Percentiles rank a stretch among this genome's conserved stretches.
phyloP scores from a whole-genome alignment of 2,888 invertebrate genomes.

The Ophion costatus region DNA sequence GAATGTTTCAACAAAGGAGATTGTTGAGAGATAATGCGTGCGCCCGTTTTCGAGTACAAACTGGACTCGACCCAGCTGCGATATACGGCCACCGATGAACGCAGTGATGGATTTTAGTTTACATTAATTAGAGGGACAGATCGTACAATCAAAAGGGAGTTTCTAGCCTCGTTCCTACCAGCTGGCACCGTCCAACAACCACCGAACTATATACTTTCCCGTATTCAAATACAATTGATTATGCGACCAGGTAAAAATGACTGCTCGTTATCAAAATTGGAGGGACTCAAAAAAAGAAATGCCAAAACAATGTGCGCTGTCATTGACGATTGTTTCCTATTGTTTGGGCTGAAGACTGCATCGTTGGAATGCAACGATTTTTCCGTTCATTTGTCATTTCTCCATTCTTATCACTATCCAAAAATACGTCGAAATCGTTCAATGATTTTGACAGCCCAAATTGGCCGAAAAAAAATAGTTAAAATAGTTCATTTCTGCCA shows the following conservation, averaged over 20 bases:
- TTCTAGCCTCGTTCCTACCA: background rate
- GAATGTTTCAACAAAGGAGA: conserved; percentile 16
- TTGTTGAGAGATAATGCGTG: conserved; percentile 34
- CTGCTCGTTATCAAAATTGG: background rate
- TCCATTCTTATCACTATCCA: background rate
- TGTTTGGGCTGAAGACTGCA: background rate
- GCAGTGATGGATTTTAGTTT: conserved; percentile 32
- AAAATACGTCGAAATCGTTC: background rate
- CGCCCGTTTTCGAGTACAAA: background rate
- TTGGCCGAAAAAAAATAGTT: too few relatives aligned
- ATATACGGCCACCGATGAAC: background rate
- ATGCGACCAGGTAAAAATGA: background rate
- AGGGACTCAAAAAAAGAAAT: background rate
- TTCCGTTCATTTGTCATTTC: background rate
- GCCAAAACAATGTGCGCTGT: background rate
- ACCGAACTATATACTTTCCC: background rate
- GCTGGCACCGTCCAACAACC: background rate
- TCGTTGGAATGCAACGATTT: background rate
- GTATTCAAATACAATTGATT: background rate
- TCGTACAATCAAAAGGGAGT: conserved; percentile 4
- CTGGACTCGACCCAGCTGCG: background rate
- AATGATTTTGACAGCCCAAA: background rate
- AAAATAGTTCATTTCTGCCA: too few relatives aligned
- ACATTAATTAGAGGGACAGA: conserved; percentile 44
- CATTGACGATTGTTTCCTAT: background rate